These are phyloP conservation scores for Paralvinella palmiformis DNA, from an alignment of 1,140 invertebrate genomes.

Conservation along the genomic window DNA sequence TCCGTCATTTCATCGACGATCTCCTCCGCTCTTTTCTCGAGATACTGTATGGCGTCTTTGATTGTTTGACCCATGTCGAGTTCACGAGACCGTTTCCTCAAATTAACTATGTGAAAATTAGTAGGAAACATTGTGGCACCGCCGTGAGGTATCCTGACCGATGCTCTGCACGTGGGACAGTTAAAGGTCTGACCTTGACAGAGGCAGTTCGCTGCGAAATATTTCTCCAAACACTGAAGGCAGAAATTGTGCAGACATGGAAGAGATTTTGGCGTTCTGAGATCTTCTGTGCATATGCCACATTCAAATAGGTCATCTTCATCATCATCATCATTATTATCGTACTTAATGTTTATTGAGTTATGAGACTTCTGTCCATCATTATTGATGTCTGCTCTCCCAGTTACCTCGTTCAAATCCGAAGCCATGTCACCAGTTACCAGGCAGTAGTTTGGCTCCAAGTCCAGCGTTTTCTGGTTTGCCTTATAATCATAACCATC, in stretches of 20 bases:
- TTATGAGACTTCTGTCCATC: too few species aligned
- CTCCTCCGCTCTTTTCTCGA: background rate
- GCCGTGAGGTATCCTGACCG: background rate
- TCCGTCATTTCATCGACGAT: background rate
- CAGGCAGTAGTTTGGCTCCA: too few species aligned
- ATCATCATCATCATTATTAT: too few species aligned
- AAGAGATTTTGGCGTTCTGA: constrained; percentile 9
- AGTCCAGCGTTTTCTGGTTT: too few species aligned
- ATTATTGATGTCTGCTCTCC: too few species aligned
- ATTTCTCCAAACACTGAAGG: constrained; percentile 14
- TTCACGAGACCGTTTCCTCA: background rate
- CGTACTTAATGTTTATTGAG: too few species aligned
- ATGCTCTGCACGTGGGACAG: constrained; percentile 6
- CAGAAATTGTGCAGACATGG: constrained; percentile 14
- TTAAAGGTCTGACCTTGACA: constrained; percentile 9
- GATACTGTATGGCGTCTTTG: background rate
- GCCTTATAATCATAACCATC: too few species aligned
- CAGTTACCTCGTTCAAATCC: too few species aligned
- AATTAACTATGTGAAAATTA: background rate
- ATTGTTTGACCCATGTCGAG: background rate
- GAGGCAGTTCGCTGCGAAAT: constrained; percentile 18
- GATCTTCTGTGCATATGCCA: constrained; percentile 9
- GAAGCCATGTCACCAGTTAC: too few species aligned
- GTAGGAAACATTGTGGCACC: background rate
- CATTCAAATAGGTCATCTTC: background rate